A percentile compares a stretch with the other conserved stretches of the same genome.
Evolutionary conservation across 2,888 invertebrate species (phyloP).

Genomic region (Synergus japonicus): DNA sequence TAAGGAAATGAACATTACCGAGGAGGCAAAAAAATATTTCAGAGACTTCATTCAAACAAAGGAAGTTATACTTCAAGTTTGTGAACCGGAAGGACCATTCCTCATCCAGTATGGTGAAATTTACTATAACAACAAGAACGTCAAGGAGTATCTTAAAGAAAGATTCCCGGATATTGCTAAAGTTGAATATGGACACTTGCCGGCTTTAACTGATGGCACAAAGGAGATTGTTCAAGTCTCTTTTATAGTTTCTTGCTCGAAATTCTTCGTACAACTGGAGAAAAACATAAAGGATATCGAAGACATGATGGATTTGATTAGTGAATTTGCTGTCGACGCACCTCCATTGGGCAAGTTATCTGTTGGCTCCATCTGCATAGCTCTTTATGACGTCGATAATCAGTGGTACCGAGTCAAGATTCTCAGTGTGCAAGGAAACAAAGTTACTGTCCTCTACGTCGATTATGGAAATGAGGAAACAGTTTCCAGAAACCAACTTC

Average conservation of each 20-base stretch:
- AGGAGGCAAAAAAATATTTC: slow-evolving; percentile 85
- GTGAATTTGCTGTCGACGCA: slow-evolving; percentile 80
- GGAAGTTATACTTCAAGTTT: slow-evolving; percentile 83
- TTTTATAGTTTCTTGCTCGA: slow-evolving; percentile 84
- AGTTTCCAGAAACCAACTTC: slow-evolving; percentile 81
- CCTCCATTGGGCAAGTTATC: slow-evolving; percentile 76
- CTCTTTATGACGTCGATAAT: slow-evolving; percentile 87
- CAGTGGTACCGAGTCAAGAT: slow-evolving; percentile 96
- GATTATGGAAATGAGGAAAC: slow-evolving; percentile 97
- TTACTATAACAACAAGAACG: slow-evolving; percentile 80
- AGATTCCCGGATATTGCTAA: slow-evolving; percentile 62
- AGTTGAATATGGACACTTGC: slow-evolving; percentile 57
- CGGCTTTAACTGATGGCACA: slow-evolving; percentile 55
- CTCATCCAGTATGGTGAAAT: slow-evolving; percentile 87
- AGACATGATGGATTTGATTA: slow-evolving; percentile 84
- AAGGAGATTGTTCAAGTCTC: slow-evolving; percentile 78
- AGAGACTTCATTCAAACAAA: slow-evolving; percentile 83
- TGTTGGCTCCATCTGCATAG: slow-evolving; percentile 85
- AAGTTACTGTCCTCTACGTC: slow-evolving; percentile 88
- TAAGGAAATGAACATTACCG: slow-evolving; percentile 78
- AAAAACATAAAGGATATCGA: slow-evolving; percentile 81
- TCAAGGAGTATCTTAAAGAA: slow-evolving; percentile 80
- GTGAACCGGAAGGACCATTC: slow-evolving; percentile 84
- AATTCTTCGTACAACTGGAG: slow-evolving; percentile 87
- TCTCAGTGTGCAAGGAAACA: slow-evolving; percentile 80